phyloP scores from a whole-genome alignment of 2,113 vertebrate species.

The Neolamprologus fasciatus region DNA sequence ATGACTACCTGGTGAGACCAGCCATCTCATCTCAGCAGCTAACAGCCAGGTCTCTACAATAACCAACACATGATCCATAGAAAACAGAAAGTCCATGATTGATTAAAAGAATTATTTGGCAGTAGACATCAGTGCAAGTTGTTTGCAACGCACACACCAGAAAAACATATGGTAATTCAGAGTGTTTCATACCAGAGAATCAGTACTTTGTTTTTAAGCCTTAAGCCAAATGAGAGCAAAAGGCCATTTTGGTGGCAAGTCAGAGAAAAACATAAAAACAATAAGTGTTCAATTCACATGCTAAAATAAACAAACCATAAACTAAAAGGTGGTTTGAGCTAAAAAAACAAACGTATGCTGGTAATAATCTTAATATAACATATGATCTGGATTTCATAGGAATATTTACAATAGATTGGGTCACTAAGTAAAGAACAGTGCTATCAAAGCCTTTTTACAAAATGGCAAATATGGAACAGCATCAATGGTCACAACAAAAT shows the following conservation, averaged over 20 bases:
- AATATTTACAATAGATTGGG: fast-evolving
- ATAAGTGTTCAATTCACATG: background rate
- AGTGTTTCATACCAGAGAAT: background rate
- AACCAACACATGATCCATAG: background rate
- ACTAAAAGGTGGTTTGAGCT: background rate
- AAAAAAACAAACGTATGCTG: background rate
- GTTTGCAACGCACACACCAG: background rate
- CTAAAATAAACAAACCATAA: background rate
- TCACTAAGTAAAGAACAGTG: background rate
- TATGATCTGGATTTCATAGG: background rate
- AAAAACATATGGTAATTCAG: background rate
- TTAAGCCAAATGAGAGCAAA: background rate
- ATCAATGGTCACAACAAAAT: background rate
- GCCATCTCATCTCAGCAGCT: background rate
- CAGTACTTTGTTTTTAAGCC: background rate
- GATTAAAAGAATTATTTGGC: background rate
- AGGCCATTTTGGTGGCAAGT: fast-evolving
- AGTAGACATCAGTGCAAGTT: background rate
- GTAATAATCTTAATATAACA: background rate
- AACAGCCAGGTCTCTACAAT: background rate
- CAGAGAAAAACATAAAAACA: background rate
- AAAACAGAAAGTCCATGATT: background rate
- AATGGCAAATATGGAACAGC: background rate
- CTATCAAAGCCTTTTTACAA: background rate
- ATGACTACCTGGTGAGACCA: background rate